Evolutionary conservation across 2,797 vertebrate species (phyloP).

Genomic region (Myotis vivesi): DNA sequence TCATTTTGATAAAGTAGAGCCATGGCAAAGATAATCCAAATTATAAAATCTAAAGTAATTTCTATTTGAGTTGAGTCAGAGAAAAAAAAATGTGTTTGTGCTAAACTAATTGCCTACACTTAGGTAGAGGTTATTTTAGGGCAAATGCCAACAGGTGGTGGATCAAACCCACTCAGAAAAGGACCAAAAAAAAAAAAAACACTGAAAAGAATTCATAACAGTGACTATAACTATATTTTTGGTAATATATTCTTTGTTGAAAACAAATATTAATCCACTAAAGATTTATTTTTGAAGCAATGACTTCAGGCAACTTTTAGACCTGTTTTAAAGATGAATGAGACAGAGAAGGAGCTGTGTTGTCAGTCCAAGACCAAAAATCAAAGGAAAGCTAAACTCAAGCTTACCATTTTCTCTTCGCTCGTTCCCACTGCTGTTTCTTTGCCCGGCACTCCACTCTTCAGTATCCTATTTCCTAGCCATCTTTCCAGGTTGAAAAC

Average conservation of each 20-base stretch:
- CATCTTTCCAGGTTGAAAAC: constrained; percentile 43
- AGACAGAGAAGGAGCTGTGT: neutral
- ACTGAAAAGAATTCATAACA: constrained; percentile 6
- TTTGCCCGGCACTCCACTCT: neutral
- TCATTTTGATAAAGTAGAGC: constrained; percentile 61
- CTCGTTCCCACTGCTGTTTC: neutral
- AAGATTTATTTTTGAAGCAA: constrained; percentile 40
- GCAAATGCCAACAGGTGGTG: constrained; percentile 18
- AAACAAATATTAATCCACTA: constrained; percentile 47
- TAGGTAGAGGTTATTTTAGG: constrained; percentile 51
- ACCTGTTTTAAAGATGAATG: constrained; percentile 27
- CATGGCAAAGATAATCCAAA: constrained; percentile 52
- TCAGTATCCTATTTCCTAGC: neutral
- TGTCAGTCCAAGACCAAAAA: neutral
- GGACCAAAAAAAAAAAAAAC: neutral
- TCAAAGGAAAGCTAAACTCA: neutral
- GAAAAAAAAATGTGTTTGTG: constrained; percentile 39
- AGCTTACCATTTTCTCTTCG: neutral
- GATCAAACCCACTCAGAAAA: constrained; percentile 5
- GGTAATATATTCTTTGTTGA: constrained; percentile 12
- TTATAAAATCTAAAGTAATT: constrained; percentile 56
- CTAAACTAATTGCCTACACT: constrained; percentile 41
- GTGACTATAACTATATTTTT: neutral
- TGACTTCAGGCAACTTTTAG: constrained; percentile 24
- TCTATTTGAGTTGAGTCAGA: constrained; percentile 40